Base-by-base conservation (phyloP, 2,797 vertebrate species). In the Cephalopachus bancanus region DNA sequence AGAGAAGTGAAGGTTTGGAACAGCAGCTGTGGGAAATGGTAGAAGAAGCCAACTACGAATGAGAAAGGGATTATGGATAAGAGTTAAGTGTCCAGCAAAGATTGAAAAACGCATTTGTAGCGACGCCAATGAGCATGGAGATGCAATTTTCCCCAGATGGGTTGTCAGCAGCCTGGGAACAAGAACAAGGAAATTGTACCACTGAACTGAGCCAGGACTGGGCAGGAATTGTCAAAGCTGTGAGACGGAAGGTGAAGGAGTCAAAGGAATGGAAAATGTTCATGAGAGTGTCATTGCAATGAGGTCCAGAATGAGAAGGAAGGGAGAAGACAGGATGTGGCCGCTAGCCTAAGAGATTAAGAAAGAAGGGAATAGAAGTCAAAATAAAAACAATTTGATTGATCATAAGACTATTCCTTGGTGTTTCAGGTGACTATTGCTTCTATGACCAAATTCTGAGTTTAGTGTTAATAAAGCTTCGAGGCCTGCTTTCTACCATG, bases 81-180 rank as follows among this genome's bases (percentile, higher is more conserved):
- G 95, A 97, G 51, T 79, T 86, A 75, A 97, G 62, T 72, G 74
- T 87, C 88, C 91, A 96, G 84, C 91, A 95, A 74, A 97, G 83
- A 30, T 84, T 95, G 78, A 55, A 96, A 96, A 96, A 51, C 11
- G 76, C n/a, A 95, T 92, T 67, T 97, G 85, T 81, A 92, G 62
- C 94, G 81, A 17, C 94, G 85, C 91, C 96, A 97, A 76, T 96
- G 76, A 94, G 53, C 84, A 88, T 80, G 72, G 76, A 96, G 90
- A 93, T 92, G 76, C 85, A 92, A 60, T 84, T 95, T 97, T 84
- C 60, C 93, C 91, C 81, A 92, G 83, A 93, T 93, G 69, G 71
- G 37, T 95, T 80, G 93, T 96, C 81, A 96, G 85, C 62, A 92
- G 57, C 57, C 85, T 96, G 84, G 74, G 89, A 96, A 97, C 55